phyloP scores from a whole-genome alignment of 2,888 invertebrate species.

The Aporophyla lueneburgensis region DNA sequence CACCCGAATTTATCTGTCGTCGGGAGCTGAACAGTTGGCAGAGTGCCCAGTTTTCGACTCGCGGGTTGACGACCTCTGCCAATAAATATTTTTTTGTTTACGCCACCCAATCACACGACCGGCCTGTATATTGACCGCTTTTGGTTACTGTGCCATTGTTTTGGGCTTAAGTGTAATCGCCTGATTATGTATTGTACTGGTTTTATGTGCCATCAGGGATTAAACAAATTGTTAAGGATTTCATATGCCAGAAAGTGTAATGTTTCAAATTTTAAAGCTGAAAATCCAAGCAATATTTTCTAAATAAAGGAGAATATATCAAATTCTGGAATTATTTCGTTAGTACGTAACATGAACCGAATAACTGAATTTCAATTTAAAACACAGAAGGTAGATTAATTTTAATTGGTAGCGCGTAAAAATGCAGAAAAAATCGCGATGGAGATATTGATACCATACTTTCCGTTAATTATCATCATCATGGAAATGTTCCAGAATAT shows the following conservation, averaged over 20 bases:
- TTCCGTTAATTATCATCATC: neutral
- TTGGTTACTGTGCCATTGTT: conserved; percentile 32
- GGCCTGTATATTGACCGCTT: conserved; percentile 36
- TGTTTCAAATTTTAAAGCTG: neutral
- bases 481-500: neutral
- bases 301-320: no score
- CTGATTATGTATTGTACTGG: conserved; percentile 17
- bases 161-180: conserved; percentile 31
- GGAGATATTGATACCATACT: neutral
- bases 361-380: neutral
- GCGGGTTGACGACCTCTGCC: conserved; percentile 70
- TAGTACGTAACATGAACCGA: neutral
- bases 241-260: neutral
- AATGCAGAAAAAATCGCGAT: neutral
- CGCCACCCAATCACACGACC: conserved; percentile 61
- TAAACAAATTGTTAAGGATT: neutral
- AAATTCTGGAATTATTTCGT: no score
- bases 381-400: no score
- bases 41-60: conserved; percentile 42
- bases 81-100: conserved; percentile 80
- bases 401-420: no score
- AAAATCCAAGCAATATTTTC: no score
- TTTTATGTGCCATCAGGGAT: conserved; percentile 2
- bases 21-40: conserved; percentile 55
- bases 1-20: conserved; percentile 73